Evolutionary conservation across 2,113 vertebrate species (phyloP).

Genomic region (Dunckerocampus dactyliophorus): DNA sequence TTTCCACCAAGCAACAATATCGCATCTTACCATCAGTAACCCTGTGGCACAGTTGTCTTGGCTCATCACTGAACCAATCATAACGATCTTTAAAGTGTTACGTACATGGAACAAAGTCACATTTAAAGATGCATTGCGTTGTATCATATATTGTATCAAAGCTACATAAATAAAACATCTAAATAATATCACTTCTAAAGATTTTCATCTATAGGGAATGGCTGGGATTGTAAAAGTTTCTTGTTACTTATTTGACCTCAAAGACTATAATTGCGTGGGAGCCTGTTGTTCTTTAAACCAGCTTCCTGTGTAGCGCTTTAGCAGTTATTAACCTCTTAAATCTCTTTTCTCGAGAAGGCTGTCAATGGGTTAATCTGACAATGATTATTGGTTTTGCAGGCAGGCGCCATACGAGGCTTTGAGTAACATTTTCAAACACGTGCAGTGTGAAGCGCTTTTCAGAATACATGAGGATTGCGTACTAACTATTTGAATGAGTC

Average conservation of each 20-base stretch:
- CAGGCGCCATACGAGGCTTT: neutral
- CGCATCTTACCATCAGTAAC: neutral
- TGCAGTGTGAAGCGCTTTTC: neutral
- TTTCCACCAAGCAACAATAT: neutral
- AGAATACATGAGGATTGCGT: neutral
- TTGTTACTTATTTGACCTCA: neutral
- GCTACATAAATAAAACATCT: too few relatives aligned
- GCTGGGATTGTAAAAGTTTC: conserved; percentile 7
- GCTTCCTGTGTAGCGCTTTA: conserved; percentile 17
- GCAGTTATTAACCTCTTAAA: conserved; percentile 17
- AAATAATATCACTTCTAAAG: too few relatives aligned
- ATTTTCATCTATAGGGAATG: conserved; percentile 1
- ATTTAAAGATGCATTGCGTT: neutral
- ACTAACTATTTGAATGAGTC: neutral
- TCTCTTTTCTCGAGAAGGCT: neutral
- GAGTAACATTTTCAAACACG: conserved; percentile 22
- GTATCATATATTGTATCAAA: neutral
- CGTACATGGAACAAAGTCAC: neutral
- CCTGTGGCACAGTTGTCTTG: neutral
- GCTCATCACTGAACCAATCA: neutral
- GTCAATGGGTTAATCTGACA: conserved; percentile 35
- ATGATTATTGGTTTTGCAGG: conserved; percentile 20
- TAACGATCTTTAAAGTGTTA: neutral
- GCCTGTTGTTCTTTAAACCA: conserved; percentile 6
- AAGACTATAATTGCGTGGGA: neutral